A percentile compares a stretch with the other conserved stretches of the same genome.
phyloP scores from a whole-genome alignment of 2,888 invertebrate species.

The Hypena proboscidalis region DNA sequence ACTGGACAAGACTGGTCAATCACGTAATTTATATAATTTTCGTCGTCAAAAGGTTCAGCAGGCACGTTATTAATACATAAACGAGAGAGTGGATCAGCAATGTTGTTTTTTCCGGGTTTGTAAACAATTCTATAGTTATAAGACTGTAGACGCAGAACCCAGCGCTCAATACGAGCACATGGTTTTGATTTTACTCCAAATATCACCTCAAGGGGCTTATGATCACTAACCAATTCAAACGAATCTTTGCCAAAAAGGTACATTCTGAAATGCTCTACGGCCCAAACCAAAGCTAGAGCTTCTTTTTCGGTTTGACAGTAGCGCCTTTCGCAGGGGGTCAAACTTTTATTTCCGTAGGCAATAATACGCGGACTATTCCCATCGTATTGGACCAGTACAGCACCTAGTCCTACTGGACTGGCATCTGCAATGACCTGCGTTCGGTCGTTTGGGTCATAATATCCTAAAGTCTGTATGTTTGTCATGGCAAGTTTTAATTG shows the following conservation, averaged over 20 bases:
- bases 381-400: no score
- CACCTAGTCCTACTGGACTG: no score
- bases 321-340: slow-evolving; percentile 37
- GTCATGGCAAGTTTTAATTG: no score
- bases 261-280: slow-evolving; percentile 16
- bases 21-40: slow-evolving; percentile 1
- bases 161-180: slow-evolving; percentile 36
- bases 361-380: slow-evolving; percentile 35
- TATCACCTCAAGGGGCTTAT: slow-evolving; percentile 28
- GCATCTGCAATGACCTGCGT: no score
- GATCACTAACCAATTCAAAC: slow-evolving; percentile 28
- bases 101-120: slow-evolving; percentile 30
- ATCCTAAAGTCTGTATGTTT: no score
- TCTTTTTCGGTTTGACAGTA: slow-evolving; percentile 31
- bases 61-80: background rate
- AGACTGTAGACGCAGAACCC: slow-evolving; percentile 33
- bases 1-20: slow-evolving; percentile 2
- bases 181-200: slow-evolving; percentile 34
- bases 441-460: no score
- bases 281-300: slow-evolving; percentile 18
- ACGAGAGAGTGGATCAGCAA: slow-evolving; percentile 15
- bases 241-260: slow-evolving; percentile 18
- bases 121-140: slow-evolving; percentile 28
- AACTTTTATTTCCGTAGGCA: slow-evolving; percentile 38
- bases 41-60: background rate